Base-by-base conservation (phyloP, 2,113 vertebrate genomes). In the Xenopus laevis region DNA sequence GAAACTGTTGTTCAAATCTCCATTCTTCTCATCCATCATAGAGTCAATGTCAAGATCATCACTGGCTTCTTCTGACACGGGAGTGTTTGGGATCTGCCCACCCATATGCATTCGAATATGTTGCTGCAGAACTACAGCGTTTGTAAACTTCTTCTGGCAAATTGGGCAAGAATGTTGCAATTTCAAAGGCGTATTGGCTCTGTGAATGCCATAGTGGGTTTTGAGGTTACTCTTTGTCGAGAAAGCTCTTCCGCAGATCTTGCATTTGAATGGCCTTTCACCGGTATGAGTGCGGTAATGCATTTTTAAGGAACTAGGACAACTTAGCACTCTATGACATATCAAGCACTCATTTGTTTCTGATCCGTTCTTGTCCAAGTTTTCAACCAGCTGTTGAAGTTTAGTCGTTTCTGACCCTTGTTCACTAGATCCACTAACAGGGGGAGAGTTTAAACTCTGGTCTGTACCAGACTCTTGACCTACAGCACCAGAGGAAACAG, bases 61-160 rank as follows among this genome's bases (percentile, higher is more conserved):
- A 0, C 89, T 90, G 68, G 92, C 81, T 16, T 66, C 88, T 33
- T 96, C 96, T 0, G 94, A 88, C 80, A 96, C 52, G 0, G 94
- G 96, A 0, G 94, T 97, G 83, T 98, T 98, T 45, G 96, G 95
- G 59, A 99, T 98, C 82, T 98, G 96, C 0, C 97, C 97, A 0
- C 96, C 96, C 96, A 99, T 98, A 79, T 99, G 97, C 97, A 99
- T 98, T 12, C 97, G 94, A 58, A 99, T 99, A 47, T 99, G 97
- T 71, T 98, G 97, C 89, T 99, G 97, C 57, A 99, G 65, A 65
- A 97, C 90, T 60, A 99, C 95, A 0, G 97, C 97, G 0, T 99
- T 99, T 0, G 97, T 99, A 67, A 98, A 99, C 86, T 98, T 98
- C 89, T 97, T 99, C 86, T 99, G 97, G 83, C 97, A 99, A 79